phyloP scores from a whole-genome alignment of 2,113 vertebrate species.

The Rhynchomys soricoides region DNA sequence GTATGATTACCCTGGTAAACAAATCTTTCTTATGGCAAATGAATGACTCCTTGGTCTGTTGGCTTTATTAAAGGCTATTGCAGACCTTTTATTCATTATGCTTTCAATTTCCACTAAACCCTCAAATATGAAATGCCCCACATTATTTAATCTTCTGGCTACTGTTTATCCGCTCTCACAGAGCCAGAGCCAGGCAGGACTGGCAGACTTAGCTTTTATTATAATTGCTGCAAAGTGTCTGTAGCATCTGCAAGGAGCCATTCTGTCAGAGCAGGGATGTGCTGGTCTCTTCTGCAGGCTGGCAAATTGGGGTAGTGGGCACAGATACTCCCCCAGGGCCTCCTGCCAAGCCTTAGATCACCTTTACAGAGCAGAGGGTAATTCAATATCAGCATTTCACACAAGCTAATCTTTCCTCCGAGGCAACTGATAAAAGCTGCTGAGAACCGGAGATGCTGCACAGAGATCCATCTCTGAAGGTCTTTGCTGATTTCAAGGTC shows the following conservation, averaged over 20 bases:
- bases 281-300: conserved; percentile 3
- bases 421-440: conserved; percentile 60
- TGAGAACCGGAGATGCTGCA: conserved; percentile 12
- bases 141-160: conserved; percentile 76
- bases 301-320: not conserved
- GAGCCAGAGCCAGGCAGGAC: conserved; percentile 47
- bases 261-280: conserved; percentile 19
- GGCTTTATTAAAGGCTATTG: conserved; percentile 78
- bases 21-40: conserved; percentile 71
- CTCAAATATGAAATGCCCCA: conserved; percentile 69
- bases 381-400: conserved; percentile 56
- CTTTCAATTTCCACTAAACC: conserved; percentile 71
- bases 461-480: conserved; percentile 34
- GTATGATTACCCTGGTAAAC: conserved; percentile 76
- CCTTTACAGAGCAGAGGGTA: conserved; percentile 52
- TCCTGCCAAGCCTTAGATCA: conserved; percentile 40
- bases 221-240: conserved; percentile 44
- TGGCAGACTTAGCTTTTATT: conserved; percentile 65
- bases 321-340: not conserved
- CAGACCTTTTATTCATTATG: conserved; percentile 76
- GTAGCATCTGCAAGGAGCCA: conserved; percentile 50
- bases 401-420: conserved; percentile 62
- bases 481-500: conserved; percentile 73
- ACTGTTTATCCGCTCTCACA: conserved; percentile 62
- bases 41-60: conserved; percentile 78